Percentiles rank a stretch among this genome's conserved stretches.
phyloP scores from a whole-genome alignment of 2,888 invertebrate genomes.

The Drosophila imparisetae region DNA sequence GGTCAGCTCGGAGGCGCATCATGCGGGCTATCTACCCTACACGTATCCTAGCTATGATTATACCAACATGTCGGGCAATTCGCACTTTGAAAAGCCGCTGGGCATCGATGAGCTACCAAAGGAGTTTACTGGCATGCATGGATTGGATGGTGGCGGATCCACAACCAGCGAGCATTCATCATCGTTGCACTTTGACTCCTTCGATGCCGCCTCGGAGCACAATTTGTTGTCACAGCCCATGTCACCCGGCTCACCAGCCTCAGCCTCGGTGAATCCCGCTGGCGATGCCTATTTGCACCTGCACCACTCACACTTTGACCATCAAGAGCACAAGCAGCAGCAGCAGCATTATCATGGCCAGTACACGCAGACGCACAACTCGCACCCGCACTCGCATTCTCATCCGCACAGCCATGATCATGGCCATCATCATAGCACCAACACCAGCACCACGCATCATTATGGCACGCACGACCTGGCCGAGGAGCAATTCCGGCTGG shows the following conservation, averaged over 20 bases:
- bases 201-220: constrained; percentile 83
- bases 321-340: constrained; percentile 8
- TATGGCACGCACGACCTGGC: constrained; percentile 71
- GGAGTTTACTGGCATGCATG: constrained; percentile 56
- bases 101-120: constrained; percentile 82
- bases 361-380: constrained; percentile 39
- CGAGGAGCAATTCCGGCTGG: constrained; percentile 83
- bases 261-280: constrained; percentile 78
- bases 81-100: constrained; percentile 82
- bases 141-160: constrained; percentile 62
- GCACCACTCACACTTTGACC: constrained; percentile 65
- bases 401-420: constrained; percentile 47
- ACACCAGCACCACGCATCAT: constrained; percentile 59
- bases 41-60: constrained; percentile 83
- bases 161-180: constrained; percentile 80
- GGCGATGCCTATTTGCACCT: constrained; percentile 72
- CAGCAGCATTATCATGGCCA: constrained; percentile 38
- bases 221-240: constrained; percentile 80
- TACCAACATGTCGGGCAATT: constrained; percentile 84
- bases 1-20: constrained; percentile 82
- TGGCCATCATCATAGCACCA: constrained; percentile 44
- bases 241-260: constrained; percentile 80
- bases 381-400: constrained; percentile 47
- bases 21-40: constrained; percentile 82
- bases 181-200: constrained; percentile 81